Evolutionary conservation across 2,113 vertebrate genomes (phyloP).

Genomic region (Equus przewalskii): DNA sequence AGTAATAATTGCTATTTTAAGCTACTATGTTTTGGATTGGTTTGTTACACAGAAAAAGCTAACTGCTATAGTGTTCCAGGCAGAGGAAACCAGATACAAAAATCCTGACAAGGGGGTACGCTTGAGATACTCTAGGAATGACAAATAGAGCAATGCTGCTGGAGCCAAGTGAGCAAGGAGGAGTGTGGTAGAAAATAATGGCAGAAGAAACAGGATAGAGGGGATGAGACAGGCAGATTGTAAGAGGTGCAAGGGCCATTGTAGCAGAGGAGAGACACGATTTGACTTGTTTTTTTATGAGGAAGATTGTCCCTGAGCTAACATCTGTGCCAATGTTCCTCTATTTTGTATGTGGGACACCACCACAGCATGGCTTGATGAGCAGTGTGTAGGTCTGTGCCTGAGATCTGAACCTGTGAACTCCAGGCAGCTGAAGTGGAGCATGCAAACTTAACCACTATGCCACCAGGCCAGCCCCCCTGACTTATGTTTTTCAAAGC

Average conservation of each 20-base stretch:
- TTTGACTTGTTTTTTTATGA: background rate
- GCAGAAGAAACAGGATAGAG: background rate
- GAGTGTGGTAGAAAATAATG: background rate
- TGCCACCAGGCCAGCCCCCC: no score
- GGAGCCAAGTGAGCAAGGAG: background rate
- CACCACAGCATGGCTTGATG: no score
- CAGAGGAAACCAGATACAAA: background rate
- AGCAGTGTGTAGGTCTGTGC: no score
- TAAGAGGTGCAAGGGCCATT: background rate
- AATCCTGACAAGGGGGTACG: background rate
- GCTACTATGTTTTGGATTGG: background rate
- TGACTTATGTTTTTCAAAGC: background rate
- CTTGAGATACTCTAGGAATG: background rate
- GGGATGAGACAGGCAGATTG: background rate
- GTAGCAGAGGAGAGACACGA: background rate
- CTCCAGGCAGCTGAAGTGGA: no score
- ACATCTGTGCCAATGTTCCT: no score
- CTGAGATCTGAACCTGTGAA: no score
- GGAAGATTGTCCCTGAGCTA: no score
- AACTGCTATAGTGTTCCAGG: background rate
- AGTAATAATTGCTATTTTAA: background rate
- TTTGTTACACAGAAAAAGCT: constrained; percentile 6
- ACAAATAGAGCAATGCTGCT: background rate
- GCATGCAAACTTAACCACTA: no score
- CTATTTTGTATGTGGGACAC: no score